These are phyloP conservation scores for Cheilinus undulatus DNA, from an alignment of 2,113 vertebrate species.

Conservation along the genomic window DNA sequence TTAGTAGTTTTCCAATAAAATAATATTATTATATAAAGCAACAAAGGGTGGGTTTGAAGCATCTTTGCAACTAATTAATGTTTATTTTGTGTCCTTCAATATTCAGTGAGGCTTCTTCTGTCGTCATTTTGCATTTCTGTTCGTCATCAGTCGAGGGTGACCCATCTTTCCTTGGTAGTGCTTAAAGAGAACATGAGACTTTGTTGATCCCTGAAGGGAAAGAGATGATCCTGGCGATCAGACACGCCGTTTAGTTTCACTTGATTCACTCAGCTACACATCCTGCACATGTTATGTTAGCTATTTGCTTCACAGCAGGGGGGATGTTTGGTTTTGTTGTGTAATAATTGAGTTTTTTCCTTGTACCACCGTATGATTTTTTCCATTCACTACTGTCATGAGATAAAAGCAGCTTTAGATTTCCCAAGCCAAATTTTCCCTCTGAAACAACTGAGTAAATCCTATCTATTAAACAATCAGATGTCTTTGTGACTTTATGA, in stretches of 20 bases:
- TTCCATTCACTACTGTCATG: too few species aligned
- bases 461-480: not conserved
- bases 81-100: not conserved
- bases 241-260: not conserved
- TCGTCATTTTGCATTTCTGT: not conserved
- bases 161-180: not conserved
- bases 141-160: not conserved
- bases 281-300: not conserved
- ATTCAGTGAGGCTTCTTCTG: not conserved
- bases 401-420: too few species aligned
- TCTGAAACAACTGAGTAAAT: not conserved
- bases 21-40: too few species aligned
- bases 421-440: not conserved
- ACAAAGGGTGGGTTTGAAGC: too few species aligned
- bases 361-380: too few species aligned
- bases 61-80: too few species aligned
- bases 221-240: not conserved
- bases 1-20: too few species aligned
- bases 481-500: not conserved
- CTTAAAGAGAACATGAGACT: not conserved
- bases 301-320: not conserved
- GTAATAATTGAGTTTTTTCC: too few species aligned
- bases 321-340: not conserved
- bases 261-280: not conserved
- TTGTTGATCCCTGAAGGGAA: not conserved